Evolutionary conservation across 2,113 vertebrate genomes (phyloP).

Genomic region (Lepidothrix coronata): DNA sequence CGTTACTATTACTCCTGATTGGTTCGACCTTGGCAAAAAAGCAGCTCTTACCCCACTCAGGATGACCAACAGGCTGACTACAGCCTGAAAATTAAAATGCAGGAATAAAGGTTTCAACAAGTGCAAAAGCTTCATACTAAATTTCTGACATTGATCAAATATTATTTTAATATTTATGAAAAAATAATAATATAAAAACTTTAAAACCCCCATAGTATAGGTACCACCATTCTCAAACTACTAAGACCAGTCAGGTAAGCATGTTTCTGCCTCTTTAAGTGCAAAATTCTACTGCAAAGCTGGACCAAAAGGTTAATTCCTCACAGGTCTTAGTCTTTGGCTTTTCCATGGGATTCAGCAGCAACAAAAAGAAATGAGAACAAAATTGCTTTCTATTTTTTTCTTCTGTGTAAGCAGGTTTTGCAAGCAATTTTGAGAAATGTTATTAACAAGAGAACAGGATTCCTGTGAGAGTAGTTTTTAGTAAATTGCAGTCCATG

Average conservation of each 20-base stretch:
- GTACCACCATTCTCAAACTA: background rate
- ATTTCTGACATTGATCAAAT: background rate
- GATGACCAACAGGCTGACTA: background rate
- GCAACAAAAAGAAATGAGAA: background rate
- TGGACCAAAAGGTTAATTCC: background rate
- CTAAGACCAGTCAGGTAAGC: background rate
- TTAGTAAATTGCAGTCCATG: background rate
- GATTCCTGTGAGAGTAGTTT: background rate
- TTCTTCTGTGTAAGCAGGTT: background rate
- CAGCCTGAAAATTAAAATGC: background rate
- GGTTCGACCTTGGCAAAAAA: background rate
- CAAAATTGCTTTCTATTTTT: background rate
- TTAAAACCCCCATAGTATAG: accelerated
- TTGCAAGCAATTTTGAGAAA: slow-evolving; percentile 22
- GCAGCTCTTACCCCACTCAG: background rate
- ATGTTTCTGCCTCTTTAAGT: background rate
- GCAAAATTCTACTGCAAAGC: background rate
- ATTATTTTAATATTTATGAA: background rate
- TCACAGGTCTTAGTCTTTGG: background rate
- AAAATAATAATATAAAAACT: background rate
- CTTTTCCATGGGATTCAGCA: background rate
- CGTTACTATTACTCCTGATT: too few relatives aligned
- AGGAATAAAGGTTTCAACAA: background rate
- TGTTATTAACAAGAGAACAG: background rate
- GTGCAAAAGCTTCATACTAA: background rate